Evolutionary conservation across 2,113 vertebrate genomes (phyloP), one percentile per base, ranked within the genome.

Genomic region (Pedionomus torquatus): DNA sequence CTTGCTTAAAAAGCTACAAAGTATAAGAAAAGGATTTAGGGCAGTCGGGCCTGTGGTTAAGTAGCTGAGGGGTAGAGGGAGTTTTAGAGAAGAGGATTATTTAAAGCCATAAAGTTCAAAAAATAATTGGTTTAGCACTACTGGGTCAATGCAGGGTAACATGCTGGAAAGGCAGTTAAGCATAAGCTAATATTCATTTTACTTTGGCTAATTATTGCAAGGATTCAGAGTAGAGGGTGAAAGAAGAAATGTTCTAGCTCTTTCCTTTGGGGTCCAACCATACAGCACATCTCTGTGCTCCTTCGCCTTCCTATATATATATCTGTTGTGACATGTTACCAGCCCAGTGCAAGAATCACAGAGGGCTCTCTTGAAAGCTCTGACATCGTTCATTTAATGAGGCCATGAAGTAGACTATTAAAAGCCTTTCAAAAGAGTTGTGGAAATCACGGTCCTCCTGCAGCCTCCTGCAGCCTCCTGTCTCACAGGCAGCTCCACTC

Each of bases 11-110:
- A 98, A 98, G 98, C 98, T 98, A 98, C 98, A 98, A 98, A 98
- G 98, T 98, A 98, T 98, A 98, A 98, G 98, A 98, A 98, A 98
- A 98, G 98, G 98, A 98, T 98, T 98, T 98, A 98, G 98, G 98
- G 97, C 98, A 98, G 97, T 97, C 94, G 76, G 98, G 98, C 98
- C 98, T 98, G 97, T 96, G 98, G 98, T 98, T 98, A 98, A 98
- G 98, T 98, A 98, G 98, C 98, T 98, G 97, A 98, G 97, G 98
- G 98, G 98, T 98, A 98, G 97, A 98, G 97, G 97, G 98, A 98
- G 98, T 98, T 98, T 98, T 98, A 98, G 97, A 98, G 97, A 95
- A 96, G 96, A 98, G 98, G 98, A 98, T 99, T 98, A 99, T 98
- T 98, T 98, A 98, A 98, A 99, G 98, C 98, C 97, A 98, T 98